A percentile compares a stretch with the other conserved stretches of the same genome.
Evolutionary conservation across 2,888 invertebrate genomes (phyloP).

Genomic region (Carcina quercana): DNA sequence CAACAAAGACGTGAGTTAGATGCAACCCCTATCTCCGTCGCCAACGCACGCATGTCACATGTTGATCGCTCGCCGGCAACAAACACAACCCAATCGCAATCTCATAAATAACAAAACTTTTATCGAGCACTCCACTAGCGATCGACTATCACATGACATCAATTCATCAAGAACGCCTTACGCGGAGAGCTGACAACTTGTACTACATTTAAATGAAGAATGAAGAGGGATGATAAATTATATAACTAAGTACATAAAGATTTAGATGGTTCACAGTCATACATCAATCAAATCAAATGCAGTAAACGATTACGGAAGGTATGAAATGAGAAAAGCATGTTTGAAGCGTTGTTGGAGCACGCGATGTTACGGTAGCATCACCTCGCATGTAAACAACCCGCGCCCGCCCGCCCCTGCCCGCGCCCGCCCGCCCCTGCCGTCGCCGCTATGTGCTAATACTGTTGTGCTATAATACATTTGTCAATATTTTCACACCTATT

Average conservation of each 20-base stretch:
- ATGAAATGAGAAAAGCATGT: slow-evolving; percentile 40
- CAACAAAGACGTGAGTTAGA: slow-evolving; percentile 81
- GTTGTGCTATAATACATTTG: slow-evolving; percentile 26
- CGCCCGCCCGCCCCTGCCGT: slow-evolving; percentile 15
- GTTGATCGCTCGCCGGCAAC: background rate
- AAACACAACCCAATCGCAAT: too few relatives aligned
- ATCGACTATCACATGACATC: too few relatives aligned
- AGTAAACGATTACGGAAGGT: slow-evolving; percentile 18
- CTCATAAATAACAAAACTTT: too few relatives aligned
- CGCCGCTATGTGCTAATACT: slow-evolving; percentile 8
- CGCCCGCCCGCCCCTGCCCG: background rate
- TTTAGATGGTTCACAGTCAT: too few relatives aligned
- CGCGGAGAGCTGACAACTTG: too few relatives aligned
- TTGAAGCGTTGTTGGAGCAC: slow-evolving; percentile 32
- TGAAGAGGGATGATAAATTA: too few relatives aligned
- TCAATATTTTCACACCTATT: slow-evolving; percentile 27
- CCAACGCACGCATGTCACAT: slow-evolving; percentile 3
- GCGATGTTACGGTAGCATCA: slow-evolving; percentile 45
- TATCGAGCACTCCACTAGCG: too few relatives aligned
- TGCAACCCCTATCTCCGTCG: background rate
- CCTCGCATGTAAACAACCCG: slow-evolving; percentile 43
- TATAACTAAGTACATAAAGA: too few relatives aligned
- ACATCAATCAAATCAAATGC: slow-evolving; percentile 8
- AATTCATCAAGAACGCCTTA: too few relatives aligned
- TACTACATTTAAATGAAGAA: too few relatives aligned